Conservation (phyloP, 2,113 vertebrate species). For the Nicator chloris region DNA sequence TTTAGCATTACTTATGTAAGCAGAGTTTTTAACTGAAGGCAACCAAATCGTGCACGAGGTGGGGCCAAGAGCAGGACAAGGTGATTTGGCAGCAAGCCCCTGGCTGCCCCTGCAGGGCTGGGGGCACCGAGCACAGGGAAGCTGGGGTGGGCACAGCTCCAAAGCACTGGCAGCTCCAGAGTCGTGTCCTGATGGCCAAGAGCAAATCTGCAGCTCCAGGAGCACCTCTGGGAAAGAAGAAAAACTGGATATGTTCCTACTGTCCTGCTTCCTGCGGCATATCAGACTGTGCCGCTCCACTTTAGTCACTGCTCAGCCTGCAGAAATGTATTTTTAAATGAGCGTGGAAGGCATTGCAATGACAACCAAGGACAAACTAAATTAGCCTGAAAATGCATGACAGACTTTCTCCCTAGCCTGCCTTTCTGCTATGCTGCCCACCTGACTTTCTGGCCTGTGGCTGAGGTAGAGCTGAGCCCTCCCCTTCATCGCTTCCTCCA, state of each 20-base stretch:
- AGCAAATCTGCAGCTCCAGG: not conserved
- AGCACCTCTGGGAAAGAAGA: not conserved
- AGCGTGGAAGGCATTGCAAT: not conserved
- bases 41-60: not conserved
- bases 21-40: not conserved
- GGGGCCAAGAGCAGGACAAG: not conserved
- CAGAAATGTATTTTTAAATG: not conserved
- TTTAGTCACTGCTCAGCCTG: not conserved
- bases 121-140: fast-evolving
- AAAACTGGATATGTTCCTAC: not conserved
- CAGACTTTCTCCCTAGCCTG: not conserved
- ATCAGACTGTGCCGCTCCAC: fast-evolving
- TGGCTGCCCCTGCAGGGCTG: not conserved
- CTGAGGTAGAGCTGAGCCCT: not conserved
- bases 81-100: not conserved
- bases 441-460: not conserved
- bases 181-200: fast-evolving
- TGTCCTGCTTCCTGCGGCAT: not conserved
- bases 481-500: fast-evolving
- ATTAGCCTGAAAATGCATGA: not conserved
- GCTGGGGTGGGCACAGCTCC: not conserved
- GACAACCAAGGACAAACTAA: not conserved
- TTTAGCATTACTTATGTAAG: not conserved
- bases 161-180: not conserved
- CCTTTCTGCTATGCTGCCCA: not conserved